Base-by-base conservation (phyloP, 2,797 vertebrate genomes). In the Sciurus vulgaris region DNA sequence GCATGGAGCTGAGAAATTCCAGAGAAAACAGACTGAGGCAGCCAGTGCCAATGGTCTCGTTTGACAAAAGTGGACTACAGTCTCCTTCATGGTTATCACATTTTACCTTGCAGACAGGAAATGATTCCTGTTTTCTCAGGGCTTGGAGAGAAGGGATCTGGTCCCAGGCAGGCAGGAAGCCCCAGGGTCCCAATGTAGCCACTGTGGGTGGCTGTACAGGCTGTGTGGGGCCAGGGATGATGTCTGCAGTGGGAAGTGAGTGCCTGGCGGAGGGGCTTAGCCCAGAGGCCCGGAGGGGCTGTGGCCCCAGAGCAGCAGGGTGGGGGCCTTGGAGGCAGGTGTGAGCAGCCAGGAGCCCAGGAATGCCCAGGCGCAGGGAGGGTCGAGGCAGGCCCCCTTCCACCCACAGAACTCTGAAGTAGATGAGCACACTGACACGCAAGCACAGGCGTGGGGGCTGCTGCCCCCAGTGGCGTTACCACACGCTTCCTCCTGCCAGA, bases 331-430 rank as follows among this genome's bases (percentile, higher is more conserved):
- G 59, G 22, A 10, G 59, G 59, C 59, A 24, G 24, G 59, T 24
- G 24, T 24, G 22, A 22, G 3, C 15, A 4, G 44, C 14, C 1
- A 3, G 70, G 15, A n/a, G 17, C 56, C 65, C 69, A 13, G 70
- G 61, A 13, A 15, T 3, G 7, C 0, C 0, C 35, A 2, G 35
- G 38, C 4, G 1, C 24, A 0, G 0, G 5, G 20, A 41, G 18
- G 18, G 54, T 7, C 28, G 11, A 44, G 22, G 73, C 13, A 35
- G 51, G 87, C 41, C 33, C 33, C 41, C 1, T 59, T 14, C 91
- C 69, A 26, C 35, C 47, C 15, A 49, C 51, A 70, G 93, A 90
- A 17, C 8, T 3, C 4, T n/a, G 15, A 26, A 24, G 22, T 35
- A 22, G 41, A 69, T 2, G 33, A 7, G 41, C 5, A 3, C 3